Conservation (phyloP, 2,113 vertebrate genomes). For the Stigmatopora argus region DNA sequence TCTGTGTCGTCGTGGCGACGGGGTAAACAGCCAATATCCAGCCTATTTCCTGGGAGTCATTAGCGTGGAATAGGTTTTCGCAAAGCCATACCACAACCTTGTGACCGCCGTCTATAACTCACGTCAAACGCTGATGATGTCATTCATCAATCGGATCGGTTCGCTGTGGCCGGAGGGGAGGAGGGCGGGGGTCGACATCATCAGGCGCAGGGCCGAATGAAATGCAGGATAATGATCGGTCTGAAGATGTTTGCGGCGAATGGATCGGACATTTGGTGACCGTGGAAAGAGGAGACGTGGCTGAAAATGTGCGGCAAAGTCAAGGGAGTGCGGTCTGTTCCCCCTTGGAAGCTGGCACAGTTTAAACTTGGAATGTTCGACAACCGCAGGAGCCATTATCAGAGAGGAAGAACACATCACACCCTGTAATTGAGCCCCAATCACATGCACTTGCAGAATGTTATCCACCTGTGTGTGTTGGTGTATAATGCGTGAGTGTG, state of each 20-base stretch:
- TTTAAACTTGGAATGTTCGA: slow-evolving; percentile 69
- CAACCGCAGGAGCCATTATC: slow-evolving; percentile 64
- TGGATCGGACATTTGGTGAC: slow-evolving; percentile 47
- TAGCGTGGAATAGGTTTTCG: slow-evolving; percentile 71
- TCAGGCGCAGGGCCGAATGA: slow-evolving; percentile 26
- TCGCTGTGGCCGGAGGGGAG: slow-evolving; percentile 49
- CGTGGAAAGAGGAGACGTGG: slow-evolving; percentile 29
- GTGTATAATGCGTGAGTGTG: slow-evolving; percentile 22
- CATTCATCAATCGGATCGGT: slow-evolving; percentile 68
- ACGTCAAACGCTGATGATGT: slow-evolving; percentile 76
- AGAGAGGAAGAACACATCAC: slow-evolving; percentile 67
- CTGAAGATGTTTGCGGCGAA: slow-evolving; percentile 42
- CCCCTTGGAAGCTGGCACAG: slow-evolving; percentile 30
- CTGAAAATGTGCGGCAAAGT: slow-evolving; percentile 38
- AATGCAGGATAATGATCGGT: slow-evolving; percentile 49
- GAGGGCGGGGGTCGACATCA: slow-evolving; percentile 8
- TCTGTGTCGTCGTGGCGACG: slow-evolving; percentile 41
- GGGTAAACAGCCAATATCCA: slow-evolving; percentile 61
- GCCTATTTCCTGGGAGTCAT: slow-evolving; percentile 70
- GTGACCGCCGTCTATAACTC: slow-evolving; percentile 70
- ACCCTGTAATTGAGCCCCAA: slow-evolving; percentile 72
- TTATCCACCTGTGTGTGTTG: slow-evolving; percentile 44
- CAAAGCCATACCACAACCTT: slow-evolving; percentile 57
- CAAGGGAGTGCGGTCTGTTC: slow-evolving; percentile 31
- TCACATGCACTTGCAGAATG: slow-evolving; percentile 37